Conservation (phyloP, 92 coral and sea anemone genomes). For the Bergia sp. region DNA sequence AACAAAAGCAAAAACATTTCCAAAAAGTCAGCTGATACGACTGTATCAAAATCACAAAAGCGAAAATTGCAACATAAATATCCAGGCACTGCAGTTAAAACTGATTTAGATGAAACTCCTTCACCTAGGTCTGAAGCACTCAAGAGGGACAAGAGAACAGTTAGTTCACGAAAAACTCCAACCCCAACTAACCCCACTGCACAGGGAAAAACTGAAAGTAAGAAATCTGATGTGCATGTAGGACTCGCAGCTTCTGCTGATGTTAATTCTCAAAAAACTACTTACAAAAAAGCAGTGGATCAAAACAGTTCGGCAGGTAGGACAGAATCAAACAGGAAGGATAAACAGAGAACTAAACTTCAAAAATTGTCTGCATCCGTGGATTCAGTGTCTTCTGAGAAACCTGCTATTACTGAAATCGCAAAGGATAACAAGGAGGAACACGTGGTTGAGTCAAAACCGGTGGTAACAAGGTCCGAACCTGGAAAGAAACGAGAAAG, state of each 20-base stretch:
- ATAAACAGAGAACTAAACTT: constrained; percentile 15
- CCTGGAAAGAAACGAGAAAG: constrained; percentile 10
- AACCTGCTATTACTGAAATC: neutral
- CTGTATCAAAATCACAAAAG: neutral
- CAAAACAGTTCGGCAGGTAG: neutral
- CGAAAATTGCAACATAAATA: constrained; percentile 12
- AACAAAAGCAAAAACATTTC: neutral
- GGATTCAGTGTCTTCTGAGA: neutral
- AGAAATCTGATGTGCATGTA: neutral
- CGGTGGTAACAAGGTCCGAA: neutral
- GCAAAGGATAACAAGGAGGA: constrained; percentile 10
- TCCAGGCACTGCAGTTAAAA: constrained; percentile 49
- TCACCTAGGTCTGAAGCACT: constrained; percentile 8
- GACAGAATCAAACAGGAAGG: constrained; percentile 9
- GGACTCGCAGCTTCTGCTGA: neutral
- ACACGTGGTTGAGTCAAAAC: neutral
- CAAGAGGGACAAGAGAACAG: neutral
- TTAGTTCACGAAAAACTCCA: neutral
- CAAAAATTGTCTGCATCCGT: neutral
- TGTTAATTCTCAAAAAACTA: neutral
- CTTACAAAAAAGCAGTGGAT: neutral
- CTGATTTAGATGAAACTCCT: constrained; percentile 20
- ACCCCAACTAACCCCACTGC: neutral
- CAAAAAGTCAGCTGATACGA: neutral
- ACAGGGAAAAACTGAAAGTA: constrained; percentile 8